Evolutionary conservation across 2,113 vertebrate genomes (phyloP).

Genomic region (Pterocles burchelli): DNA sequence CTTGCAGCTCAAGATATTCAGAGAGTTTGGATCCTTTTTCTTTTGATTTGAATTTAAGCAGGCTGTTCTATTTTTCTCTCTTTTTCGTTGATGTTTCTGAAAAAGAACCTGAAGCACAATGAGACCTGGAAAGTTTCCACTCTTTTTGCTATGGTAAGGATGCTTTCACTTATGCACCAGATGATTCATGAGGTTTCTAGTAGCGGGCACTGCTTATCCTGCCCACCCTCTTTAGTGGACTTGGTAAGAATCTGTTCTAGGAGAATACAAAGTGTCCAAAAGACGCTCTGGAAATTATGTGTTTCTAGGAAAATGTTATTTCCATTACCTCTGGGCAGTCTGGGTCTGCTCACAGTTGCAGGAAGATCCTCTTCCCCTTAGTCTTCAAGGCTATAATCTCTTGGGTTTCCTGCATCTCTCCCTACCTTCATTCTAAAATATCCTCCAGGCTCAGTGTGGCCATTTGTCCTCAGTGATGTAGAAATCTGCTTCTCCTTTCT

Average conservation of each 20-base stretch:
- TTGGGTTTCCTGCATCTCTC: neutral
- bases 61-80: neutral
- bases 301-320: neutral
- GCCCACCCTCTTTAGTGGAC: neutral
- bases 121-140: neutral
- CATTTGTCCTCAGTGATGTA: neutral
- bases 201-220: neutral
- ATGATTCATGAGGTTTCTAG: neutral
- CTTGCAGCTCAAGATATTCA: neutral
- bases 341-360: neutral
- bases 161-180: neutral
- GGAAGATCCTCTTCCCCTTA: neutral
- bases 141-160: neutral
- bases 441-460: neutral
- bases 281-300: neutral
- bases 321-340: neutral
- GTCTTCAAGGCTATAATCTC: neutral
- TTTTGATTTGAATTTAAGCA: neutral
- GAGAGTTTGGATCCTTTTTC: neutral
- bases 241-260: neutral
- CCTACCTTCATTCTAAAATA: neutral
- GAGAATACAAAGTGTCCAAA: neutral
- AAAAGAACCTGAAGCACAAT: neutral
- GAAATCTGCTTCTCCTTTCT: neutral
- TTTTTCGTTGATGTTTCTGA: neutral